phyloP scores from a whole-genome alignment of 2,888 invertebrate genomes.

The Nysson spinosus region DNA sequence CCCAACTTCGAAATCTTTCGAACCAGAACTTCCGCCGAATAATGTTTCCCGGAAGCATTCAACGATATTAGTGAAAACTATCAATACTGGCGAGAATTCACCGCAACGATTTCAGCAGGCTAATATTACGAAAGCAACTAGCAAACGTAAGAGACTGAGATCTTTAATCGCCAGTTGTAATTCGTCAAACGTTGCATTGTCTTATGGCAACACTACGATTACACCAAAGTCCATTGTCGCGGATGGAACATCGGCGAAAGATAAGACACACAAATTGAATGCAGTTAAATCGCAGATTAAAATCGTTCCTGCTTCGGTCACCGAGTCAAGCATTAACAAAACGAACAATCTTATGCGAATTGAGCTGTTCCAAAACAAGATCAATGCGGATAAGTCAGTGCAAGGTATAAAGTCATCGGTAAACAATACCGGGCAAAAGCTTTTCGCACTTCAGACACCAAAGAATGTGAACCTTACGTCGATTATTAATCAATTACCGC shows the following conservation, averaged over 20 bases:
- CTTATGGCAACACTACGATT: constrained; percentile 26
- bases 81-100: constrained; percentile 4
- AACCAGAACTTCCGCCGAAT: constrained; percentile 23
- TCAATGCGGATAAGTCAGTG: constrained; percentile 18
- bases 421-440: constrained; percentile 49
- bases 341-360: not conserved
- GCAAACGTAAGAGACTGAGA: constrained; percentile 14
- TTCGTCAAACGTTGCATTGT: constrained; percentile 15
- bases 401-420: constrained; percentile 25
- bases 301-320: too few species aligned
- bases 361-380: constrained; percentile 3
- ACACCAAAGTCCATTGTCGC: constrained; percentile 11
- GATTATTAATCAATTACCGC: constrained; percentile 64
- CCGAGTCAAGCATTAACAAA: too few species aligned
- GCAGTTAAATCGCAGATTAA: not conserved
- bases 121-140: not conserved
- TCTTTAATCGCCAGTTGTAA: constrained; percentile 3
- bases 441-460: constrained; percentile 60
- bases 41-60: not conserved
- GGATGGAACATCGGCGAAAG: not conserved
- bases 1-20: constrained; percentile 45
- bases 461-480: constrained; percentile 59
- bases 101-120: not conserved
- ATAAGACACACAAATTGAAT: not conserved
- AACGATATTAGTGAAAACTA: constrained; percentile 4